Conservation (phyloP, 2,113 vertebrate species). For the Tetraodon nigroviridis region DNA sequence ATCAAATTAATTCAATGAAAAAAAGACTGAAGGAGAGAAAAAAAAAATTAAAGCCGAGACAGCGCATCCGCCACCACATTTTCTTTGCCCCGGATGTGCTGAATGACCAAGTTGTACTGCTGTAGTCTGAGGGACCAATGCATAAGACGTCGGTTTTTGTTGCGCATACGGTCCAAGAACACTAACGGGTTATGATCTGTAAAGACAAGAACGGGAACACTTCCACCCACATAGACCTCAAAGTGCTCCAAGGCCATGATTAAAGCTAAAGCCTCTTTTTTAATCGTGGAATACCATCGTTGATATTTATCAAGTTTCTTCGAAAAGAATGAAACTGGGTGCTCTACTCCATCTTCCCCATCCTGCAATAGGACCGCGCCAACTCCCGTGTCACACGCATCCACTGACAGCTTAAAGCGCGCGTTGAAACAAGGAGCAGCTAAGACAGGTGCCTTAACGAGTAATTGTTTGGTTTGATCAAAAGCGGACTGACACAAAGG, state of each 20-base stretch:
- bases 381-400: not conserved
- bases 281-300: not conserved
- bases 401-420: not conserved
- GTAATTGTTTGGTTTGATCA: not conserved
- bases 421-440: not conserved
- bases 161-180: not conserved
- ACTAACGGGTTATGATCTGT: not conserved
- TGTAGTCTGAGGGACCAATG: not conserved
- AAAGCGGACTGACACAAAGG: not conserved
- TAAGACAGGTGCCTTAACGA: not conserved
- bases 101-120: not conserved
- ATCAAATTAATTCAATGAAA: not conserved
- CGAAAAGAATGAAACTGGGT: not conserved
- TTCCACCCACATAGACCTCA: not conserved
- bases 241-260: not conserved
- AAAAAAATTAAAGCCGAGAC: not conserved
- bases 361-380: not conserved
- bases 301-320: not conserved
- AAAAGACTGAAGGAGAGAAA: not conserved
- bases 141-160: not conserved
- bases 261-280: not conserved
- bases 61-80: not conserved
- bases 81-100: not conserved
- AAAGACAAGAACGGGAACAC: not conserved
- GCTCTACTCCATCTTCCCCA: not conserved